phyloP scores from a whole-genome alignment of 2,113 vertebrate species.

The Anoura caudifer region DNA sequence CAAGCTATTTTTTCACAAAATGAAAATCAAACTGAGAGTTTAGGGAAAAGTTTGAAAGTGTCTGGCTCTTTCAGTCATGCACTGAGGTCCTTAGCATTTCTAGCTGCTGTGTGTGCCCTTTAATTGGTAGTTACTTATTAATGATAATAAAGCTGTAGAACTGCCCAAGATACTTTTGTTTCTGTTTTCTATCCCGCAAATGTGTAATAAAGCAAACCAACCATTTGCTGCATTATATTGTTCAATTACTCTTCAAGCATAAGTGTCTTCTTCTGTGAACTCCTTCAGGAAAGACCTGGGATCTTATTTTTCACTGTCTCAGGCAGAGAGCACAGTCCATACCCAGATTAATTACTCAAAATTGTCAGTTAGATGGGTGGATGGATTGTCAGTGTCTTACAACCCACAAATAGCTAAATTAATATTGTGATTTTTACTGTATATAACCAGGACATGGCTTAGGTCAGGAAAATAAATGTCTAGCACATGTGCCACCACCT shows the following conservation, averaged over 20 bases:
- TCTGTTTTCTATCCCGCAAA: neutral
- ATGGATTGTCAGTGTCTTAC: neutral
- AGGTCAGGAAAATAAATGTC: neutral
- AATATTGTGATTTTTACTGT: neutral
- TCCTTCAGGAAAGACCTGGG: neutral
- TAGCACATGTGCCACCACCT: neutral
- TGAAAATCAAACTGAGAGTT: constrained; percentile 18
- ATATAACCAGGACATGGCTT: neutral
- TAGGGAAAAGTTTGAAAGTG: neutral
- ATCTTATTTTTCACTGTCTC: neutral
- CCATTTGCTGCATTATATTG: neutral
- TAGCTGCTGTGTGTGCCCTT: constrained; percentile 15
- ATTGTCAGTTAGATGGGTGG: neutral
- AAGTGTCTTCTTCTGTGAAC: neutral
- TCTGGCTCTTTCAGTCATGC: constrained; percentile 49
- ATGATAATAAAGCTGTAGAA: neutral
- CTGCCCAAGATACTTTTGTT: neutral
- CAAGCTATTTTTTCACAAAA: neutral
- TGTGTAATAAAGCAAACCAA: neutral
- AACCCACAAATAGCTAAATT: neutral
- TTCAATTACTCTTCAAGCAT: neutral
- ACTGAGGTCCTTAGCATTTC: neutral
- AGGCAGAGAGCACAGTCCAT: neutral
- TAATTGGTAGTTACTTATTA: neutral
- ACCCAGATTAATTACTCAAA: neutral